Percentiles rank a stretch among this genome's conserved stretches.
phyloP scores from a whole-genome alignment of 1,140 invertebrate genomes.

The Megalopta genalis region DNA sequence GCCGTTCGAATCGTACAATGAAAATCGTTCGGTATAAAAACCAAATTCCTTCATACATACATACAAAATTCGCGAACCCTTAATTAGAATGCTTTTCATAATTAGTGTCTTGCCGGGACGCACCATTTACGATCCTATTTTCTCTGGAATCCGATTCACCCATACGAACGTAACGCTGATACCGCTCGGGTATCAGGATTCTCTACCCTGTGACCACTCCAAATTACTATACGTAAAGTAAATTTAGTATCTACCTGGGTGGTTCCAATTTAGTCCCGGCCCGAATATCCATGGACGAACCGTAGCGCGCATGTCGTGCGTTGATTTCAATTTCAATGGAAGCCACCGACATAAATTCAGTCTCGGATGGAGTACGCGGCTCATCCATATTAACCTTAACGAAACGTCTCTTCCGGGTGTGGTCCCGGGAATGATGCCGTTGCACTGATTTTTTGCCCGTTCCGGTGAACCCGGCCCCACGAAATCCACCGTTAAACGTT shows the following conservation, averaged over 20 bases:
- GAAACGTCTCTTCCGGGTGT: constrained; percentile 60
- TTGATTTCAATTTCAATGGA: constrained; percentile 64
- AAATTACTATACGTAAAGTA: constrained; percentile 30
- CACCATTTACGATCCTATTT: constrained; percentile 2
- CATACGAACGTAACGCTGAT: not conserved
- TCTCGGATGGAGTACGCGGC: constrained; percentile 49
- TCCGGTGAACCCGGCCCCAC: constrained; percentile 7
- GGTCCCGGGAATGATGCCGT: constrained; percentile 41
- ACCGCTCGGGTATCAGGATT: constrained; percentile 25
- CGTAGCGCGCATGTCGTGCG: constrained; percentile 34
- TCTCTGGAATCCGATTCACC: constrained; percentile 7
- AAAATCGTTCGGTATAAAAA: not conserved
- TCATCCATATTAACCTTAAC: constrained; percentile 65
- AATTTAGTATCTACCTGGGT: constrained; percentile 58
- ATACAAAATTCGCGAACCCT: not conserved
- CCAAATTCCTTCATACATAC: not conserved
- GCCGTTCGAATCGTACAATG: not conserved
- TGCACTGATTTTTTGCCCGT: constrained; percentile 49
- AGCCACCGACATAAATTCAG: constrained; percentile 48
- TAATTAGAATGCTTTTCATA: not conserved
- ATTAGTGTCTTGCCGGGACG: not conserved
- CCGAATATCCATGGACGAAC: constrained; percentile 12
- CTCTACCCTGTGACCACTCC: not conserved
- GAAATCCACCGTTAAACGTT: constrained; percentile 34
- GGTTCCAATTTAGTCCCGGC: constrained; percentile 56